A percentile compares a stretch with the other conserved stretches of the same genome.
These are phyloP conservation scores for Pseudochaenichthys georgianus DNA, from an alignment of 2,797 vertebrate genomes.

Conservation along the genomic window DNA sequence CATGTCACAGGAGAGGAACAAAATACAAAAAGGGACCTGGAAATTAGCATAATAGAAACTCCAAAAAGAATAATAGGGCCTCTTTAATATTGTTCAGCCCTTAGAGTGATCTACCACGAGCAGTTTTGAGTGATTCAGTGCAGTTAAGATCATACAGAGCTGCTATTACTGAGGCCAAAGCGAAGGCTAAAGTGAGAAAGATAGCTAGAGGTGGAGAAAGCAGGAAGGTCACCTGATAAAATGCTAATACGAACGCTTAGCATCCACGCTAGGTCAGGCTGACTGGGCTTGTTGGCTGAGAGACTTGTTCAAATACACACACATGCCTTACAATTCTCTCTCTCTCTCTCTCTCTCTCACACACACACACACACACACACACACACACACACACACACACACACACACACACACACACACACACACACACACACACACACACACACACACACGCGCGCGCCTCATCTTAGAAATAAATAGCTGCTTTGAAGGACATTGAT, in stretches of 20 bases:
- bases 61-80: no score
- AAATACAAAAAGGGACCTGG: no score
- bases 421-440: conserved; percentile 4
- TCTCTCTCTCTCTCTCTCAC: background rate
- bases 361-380: background rate
- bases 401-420: no score
- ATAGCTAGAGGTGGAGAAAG: conserved; percentile 35
- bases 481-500: conserved; percentile 31
- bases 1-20: no score
- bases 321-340: background rate
- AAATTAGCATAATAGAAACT: no score
- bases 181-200: conserved; percentile 20
- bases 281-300: conserved; percentile 2
- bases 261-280: conserved; percentile 54
- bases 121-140: background rate
- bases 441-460: conserved; percentile 5
- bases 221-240: conserved; percentile 69
- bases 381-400: no score
- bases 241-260: conserved; percentile 62
- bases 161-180: background rate
- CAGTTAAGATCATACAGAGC: background rate
- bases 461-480: background rate
- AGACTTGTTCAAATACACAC: conserved; percentile 24
- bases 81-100: no score
- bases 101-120: no score